phyloP scores from a whole-genome alignment of 2,888 invertebrate species.

The Dryobota labecula region DNA sequence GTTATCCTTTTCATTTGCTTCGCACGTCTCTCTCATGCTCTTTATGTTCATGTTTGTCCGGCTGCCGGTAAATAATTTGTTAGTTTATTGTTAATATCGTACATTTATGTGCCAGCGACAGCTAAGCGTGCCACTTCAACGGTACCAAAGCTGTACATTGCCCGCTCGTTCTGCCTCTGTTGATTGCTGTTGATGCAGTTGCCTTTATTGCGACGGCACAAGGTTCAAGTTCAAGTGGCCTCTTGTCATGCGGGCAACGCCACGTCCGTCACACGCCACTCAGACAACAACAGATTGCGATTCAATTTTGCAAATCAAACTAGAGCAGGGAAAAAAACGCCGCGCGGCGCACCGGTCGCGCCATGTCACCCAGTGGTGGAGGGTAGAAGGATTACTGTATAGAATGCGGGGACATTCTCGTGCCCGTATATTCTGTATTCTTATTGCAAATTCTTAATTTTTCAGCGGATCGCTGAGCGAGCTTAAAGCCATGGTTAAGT shows the following conservation, averaged over 20 bases:
- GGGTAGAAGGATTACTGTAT: conserved; percentile 10
- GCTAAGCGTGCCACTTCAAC: conserved; percentile 4
- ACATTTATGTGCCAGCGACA: neutral
- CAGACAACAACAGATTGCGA: conserved; percentile 65
- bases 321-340: conserved; percentile 36
- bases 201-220: conserved; percentile 11
- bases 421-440: neutral
- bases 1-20: too few relatives aligned
- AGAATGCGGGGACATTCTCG: too few relatives aligned
- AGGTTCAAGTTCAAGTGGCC: conserved; percentile 19
- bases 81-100: neutral
- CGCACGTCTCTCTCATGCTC: too few relatives aligned
- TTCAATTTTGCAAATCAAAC: conserved; percentile 70
- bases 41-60: neutral
- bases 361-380: neutral
- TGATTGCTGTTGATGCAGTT: neutral
- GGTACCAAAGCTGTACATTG: conserved; percentile 5
- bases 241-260: conserved; percentile 21
- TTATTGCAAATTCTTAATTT: neutral
- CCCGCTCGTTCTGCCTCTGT: neutral
- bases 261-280: conserved; percentile 61
- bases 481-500: neutral
- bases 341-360: too few relatives aligned
- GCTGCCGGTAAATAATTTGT: neutral
- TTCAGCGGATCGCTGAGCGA: too few relatives aligned